phyloP scores from a whole-genome alignment of 2,797 vertebrate genomes.

The Cetoscarus ocellatus region DNA sequence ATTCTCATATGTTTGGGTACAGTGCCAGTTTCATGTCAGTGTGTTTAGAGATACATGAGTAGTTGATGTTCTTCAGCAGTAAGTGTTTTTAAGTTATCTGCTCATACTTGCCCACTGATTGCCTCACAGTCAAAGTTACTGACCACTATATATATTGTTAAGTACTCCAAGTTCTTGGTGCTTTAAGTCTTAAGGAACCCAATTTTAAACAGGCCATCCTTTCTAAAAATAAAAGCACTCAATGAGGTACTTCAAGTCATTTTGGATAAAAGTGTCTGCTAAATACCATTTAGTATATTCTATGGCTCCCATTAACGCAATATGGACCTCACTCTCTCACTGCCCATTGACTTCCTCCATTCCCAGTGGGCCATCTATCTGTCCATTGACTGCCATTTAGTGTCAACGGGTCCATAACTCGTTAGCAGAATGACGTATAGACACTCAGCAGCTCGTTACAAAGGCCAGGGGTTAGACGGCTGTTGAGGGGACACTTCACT shows the following conservation, averaged over 20 bases:
- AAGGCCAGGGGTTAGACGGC: constrained; percentile 71
- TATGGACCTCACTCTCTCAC: constrained; percentile 66
- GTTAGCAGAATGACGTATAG: constrained; percentile 73
- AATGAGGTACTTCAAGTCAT: constrained; percentile 68
- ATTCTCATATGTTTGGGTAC: too few relatives aligned
- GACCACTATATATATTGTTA: constrained; percentile 16
- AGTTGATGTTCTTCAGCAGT: too few relatives aligned
- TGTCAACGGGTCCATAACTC: constrained; percentile 75
- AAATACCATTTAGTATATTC: constrained; percentile 81
- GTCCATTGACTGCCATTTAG: constrained; percentile 80
- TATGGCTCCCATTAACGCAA: constrained; percentile 76
- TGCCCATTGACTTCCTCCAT: constrained; percentile 73
- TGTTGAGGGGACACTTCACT: constrained; percentile 64
- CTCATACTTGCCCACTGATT: too few relatives aligned
- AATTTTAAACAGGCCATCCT: constrained; percentile 39
- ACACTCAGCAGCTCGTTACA: constrained; percentile 74
- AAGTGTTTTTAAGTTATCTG: too few relatives aligned
- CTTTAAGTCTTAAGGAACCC: constrained; percentile 23
- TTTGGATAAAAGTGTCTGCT: constrained; percentile 79
- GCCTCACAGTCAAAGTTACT: background rate
- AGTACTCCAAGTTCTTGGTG: constrained; percentile 34
- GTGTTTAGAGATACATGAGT: too few relatives aligned
- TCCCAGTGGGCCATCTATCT: constrained; percentile 75
- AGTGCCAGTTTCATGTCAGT: too few relatives aligned
- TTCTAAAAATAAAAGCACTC: constrained; percentile 84